These are phyloP conservation scores for Siniperca undulata DNA, from an alignment of 2,797 vertebrate genomes.

Conservation along the genomic window DNA sequence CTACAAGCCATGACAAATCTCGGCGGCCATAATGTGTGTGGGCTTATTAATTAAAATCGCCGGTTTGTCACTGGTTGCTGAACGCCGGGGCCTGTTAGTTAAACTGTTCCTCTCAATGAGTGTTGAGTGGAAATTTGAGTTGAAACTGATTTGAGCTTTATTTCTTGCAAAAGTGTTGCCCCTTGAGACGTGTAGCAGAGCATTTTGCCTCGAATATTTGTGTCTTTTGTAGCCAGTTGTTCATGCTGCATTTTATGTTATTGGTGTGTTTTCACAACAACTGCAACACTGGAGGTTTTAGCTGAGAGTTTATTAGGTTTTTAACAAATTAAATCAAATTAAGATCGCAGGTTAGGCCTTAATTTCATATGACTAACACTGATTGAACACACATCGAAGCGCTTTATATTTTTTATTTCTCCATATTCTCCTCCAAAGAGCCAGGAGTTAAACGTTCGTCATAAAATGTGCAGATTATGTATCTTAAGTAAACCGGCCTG, in stretches of 20 bases:
- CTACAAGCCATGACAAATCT: constrained; percentile 53
- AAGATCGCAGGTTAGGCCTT: background rate
- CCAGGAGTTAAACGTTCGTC: constrained; percentile 1
- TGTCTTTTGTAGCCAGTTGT: background rate
- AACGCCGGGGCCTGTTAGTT: background rate
- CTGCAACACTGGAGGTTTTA: background rate
- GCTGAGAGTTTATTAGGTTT: background rate
- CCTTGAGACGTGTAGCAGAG: background rate
- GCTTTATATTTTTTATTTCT: background rate
- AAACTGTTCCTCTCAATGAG: background rate
- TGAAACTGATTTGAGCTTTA: background rate
- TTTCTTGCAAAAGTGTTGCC: background rate
- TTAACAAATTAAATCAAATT: background rate
- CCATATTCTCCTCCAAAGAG: constrained; percentile 2
- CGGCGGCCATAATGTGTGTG: constrained; percentile 5
- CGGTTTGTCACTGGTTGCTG: constrained; percentile 4
- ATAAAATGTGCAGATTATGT: constrained; percentile 7
- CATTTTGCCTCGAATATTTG: background rate
- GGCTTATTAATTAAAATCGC: constrained; percentile 35
- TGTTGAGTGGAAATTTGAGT: background rate
- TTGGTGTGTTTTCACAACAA: background rate
- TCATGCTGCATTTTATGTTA: background rate
- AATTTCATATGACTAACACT: background rate
- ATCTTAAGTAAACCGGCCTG: background rate
- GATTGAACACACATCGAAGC: background rate